Percentiles rank a stretch among this genome's conserved stretches.
These are phyloP conservation scores for Falco punctatus DNA, from an alignment of 2,113 vertebrate genomes.

Conservation along the genomic window DNA sequence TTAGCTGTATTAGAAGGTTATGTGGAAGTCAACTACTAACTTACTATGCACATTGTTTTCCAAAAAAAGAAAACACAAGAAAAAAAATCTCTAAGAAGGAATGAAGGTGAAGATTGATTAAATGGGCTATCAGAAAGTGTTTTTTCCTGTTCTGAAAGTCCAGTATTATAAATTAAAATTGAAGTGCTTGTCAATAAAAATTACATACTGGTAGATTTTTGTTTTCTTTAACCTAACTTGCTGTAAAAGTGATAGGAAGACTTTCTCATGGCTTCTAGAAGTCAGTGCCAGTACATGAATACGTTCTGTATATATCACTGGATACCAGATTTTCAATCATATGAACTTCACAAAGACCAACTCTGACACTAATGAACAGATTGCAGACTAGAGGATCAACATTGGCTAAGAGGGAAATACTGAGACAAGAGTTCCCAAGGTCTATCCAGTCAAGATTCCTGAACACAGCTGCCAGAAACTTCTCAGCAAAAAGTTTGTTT, in stretches of 20 bases:
- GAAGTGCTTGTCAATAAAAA: background rate
- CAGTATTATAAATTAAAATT: background rate
- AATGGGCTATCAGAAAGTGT: background rate
- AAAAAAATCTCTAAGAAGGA: background rate
- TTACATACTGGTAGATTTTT: background rate
- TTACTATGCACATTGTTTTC: background rate
- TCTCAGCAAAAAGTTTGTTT: background rate
- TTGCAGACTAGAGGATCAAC: background rate
- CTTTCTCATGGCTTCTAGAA: background rate
- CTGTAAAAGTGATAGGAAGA: background rate
- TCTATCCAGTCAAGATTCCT: background rate
- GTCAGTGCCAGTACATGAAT: background rate
- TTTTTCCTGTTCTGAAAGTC: background rate
- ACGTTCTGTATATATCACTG: background rate
- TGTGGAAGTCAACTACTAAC: background rate
- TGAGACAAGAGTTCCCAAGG: background rate
- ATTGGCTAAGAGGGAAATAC: background rate
- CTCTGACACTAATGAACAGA: background rate
- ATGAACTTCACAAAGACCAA: background rate
- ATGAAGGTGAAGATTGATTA: background rate
- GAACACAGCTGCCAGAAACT: background rate
- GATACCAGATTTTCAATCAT: background rate
- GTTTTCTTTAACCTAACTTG: background rate
- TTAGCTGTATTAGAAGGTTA: background rate
- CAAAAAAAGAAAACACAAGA: background rate